Conservation (phyloP, 2,888 invertebrate species). For the Xanthorhoe designata region DNA sequence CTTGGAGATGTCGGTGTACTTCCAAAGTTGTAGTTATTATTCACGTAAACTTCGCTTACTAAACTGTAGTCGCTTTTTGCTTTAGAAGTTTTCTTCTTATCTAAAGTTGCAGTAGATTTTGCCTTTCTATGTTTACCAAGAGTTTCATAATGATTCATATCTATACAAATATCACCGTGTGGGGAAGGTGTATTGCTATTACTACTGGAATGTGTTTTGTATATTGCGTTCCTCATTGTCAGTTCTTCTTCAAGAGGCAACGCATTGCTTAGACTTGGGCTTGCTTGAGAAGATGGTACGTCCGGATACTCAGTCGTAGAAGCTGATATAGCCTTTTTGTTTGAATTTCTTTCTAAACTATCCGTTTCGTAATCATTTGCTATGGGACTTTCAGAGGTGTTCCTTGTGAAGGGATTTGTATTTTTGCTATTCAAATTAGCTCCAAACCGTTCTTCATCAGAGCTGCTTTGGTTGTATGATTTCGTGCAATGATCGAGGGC, state of each 20-base stretch:
- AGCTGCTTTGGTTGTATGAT: constrained; percentile 72
- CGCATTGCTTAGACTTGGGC: constrained; percentile 90
- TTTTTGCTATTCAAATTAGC: constrained; percentile 48
- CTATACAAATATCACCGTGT: constrained; percentile 62
- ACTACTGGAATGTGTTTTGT: constrained; percentile 87
- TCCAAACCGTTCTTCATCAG: constrained; percentile 76
- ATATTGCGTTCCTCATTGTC: constrained; percentile 91
- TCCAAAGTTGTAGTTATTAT: constrained; percentile 89
- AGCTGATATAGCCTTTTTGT: constrained; percentile 83
- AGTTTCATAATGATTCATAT: constrained; percentile 78
- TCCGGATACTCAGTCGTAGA: constrained; percentile 88
- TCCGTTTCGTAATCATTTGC: constrained; percentile 90
- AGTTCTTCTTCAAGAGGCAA: constrained; percentile 92
- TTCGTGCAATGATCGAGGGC: constrained; percentile 81
- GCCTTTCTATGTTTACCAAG: constrained; percentile 52
- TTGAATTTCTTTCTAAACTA: constrained; percentile 88
- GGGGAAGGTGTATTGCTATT: constrained; percentile 81
- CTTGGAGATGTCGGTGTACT: constrained; percentile 86
- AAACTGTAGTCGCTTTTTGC: constrained; percentile 86
- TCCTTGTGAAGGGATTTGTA: constrained; percentile 64
- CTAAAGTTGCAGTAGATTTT: constrained; percentile 39
- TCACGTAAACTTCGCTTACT: constrained; percentile 92
- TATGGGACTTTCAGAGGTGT: constrained; percentile 68
- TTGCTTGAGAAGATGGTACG: constrained; percentile 88
- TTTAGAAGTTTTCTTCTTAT: constrained; percentile 47